phyloP scores from a whole-genome alignment of 2,113 vertebrate genomes.

The Macaca fascicularis region DNA sequence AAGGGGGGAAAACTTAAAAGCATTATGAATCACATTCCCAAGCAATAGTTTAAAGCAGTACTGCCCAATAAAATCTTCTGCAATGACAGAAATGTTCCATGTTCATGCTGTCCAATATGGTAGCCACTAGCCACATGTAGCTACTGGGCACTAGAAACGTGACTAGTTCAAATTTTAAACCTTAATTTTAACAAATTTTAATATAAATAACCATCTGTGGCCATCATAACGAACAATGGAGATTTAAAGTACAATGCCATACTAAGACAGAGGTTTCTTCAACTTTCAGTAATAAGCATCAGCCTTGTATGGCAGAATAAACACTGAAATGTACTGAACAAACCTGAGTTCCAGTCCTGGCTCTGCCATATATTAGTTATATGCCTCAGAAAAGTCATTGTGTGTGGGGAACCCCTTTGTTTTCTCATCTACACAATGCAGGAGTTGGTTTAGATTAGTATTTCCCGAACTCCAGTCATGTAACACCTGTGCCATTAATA shows the following conservation, averaged over 20 bases:
- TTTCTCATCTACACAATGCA: not conserved
- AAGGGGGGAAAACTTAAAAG: slow-evolving; percentile 45
- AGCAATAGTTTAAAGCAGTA: not conserved
- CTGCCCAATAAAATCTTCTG: not conserved
- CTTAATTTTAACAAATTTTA: slow-evolving; percentile 23
- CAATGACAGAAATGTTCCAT: not conserved
- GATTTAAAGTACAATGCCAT: not conserved
- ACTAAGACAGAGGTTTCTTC: slow-evolving; percentile 8
- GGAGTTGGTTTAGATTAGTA: not conserved
- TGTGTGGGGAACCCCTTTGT: not conserved
- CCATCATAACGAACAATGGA: not conserved
- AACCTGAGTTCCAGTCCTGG: not conserved
- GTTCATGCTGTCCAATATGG: not conserved
- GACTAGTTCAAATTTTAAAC: not conserved
- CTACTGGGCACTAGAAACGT: not conserved
- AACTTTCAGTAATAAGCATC: not conserved
- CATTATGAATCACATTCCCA: not conserved
- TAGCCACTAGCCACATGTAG: not conserved
- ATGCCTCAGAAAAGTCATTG: not conserved
- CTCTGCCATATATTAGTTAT: not conserved
- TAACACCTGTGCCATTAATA: not conserved
- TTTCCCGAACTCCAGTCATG: slow-evolving; percentile 1
- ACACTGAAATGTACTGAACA: not conserved
- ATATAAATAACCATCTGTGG: not conserved
- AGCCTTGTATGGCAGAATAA: not conserved